Base-by-base conservation (phyloP, 1,140 invertebrate species). In the Diuraphis noxia region DNA sequence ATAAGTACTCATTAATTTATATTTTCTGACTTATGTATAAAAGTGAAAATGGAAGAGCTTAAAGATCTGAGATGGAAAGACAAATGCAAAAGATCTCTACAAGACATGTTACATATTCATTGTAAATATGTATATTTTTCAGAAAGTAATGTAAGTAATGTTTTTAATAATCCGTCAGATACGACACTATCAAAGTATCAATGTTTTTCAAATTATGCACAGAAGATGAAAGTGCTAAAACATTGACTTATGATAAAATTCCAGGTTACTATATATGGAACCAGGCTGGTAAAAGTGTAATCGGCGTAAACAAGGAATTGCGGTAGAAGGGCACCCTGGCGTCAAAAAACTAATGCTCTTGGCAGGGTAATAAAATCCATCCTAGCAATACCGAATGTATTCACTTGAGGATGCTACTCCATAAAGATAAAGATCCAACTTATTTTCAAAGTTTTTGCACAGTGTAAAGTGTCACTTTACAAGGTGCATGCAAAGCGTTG, bases 361-460 rank as follows among this genome's bases (percentile, higher is more conserved):
- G 79, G 92, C 30, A 91, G 93, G 92, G 91, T 94, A 40, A 94
- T 92, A 92, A 93, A 10, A 92, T 93, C 13, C 91, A 92, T 79
- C 92, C 93, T 8, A 93, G 92, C 30, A 92, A 93, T 19, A 91
- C 82, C 23, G 93, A 93, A 92, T 92, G 93, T 40, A 94, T 91
- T 92, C 93, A 92, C 92, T 92, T 94, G 40, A 92, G 93, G 1
- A 30, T 94, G 49, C 92, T 94, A 3, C 38, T 92, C 23, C n/a
- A n/a, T n/a, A n/a, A n/a, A n/a, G n/a, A n/a, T n/a, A n/a, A n/a
- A n/a, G n/a, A n/a, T n/a, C n/a, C n/a, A n/a, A n/a, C n/a, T n/a
- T n/a, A n/a, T n/a, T n/a, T n/a, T n/a, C n/a, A n/a, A n/a, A n/a
- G n/a, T n/a, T n/a, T n/a, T n/a, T n/a, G n/a, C n/a, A n/a, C n/a